A percentile compares a stretch with the other conserved stretches of the same genome.
These are phyloP conservation scores for Eucidaris tribuloides DNA, from an alignment of 35 echinoderm and acorn worm species.

Conservation along the genomic window DNA sequence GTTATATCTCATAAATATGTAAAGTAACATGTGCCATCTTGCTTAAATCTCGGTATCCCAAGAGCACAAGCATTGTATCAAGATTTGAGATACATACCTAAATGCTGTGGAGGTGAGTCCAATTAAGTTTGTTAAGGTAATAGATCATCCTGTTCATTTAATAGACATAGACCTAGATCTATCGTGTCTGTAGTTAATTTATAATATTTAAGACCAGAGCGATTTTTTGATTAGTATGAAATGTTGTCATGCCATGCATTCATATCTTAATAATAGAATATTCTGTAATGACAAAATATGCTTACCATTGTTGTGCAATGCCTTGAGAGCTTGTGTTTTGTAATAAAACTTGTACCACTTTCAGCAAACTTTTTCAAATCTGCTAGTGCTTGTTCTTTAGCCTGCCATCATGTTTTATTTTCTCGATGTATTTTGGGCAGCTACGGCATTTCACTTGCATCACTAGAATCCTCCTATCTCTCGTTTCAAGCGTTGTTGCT, in stretches of 20 bases:
- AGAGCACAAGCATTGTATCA: no score
- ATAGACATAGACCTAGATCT: neutral
- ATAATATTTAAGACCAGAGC: conserved; percentile 5
- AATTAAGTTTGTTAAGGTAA: no score
- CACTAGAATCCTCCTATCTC: no score
- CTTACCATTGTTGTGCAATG: neutral
- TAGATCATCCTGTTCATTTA: no score
- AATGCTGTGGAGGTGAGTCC: no score
- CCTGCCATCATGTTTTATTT: neutral
- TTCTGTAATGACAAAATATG: neutral
- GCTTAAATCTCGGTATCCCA: no score
- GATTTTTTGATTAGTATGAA: neutral
- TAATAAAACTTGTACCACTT: conserved; percentile 1
- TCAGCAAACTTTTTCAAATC: conserved; percentile 14
- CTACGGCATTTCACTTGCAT: no score
- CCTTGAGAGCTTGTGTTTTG: neutral
- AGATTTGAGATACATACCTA: no score
- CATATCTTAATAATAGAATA: neutral
- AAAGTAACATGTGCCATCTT: no score
- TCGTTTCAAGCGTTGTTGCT: no score
- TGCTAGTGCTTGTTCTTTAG: neutral
- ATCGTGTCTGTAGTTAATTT: neutral
- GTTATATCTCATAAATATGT: no score
- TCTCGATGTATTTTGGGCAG: conserved; percentile 7
- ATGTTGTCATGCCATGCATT: neutral